Evolutionary conservation across 2,113 vertebrate genomes (phyloP), one percentile per base, ranked within the genome.

Genomic region (Labrus mixtus): DNA sequence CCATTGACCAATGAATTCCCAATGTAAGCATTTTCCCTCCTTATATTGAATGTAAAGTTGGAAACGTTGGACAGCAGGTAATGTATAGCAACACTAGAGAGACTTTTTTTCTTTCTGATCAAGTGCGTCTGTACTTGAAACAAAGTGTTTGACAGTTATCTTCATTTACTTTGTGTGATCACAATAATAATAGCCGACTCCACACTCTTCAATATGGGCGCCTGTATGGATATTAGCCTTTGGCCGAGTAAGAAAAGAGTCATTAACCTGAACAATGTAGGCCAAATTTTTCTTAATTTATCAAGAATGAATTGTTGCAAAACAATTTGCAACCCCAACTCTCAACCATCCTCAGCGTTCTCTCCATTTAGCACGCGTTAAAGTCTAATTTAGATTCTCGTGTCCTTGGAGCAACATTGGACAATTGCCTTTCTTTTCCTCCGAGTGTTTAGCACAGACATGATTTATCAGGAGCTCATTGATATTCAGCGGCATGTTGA

Each of bases 391-490:
- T 76, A 56, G 58, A 53, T 76, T 65, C 77, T 46, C 68, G 48
- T 82, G 83, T 87, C 87, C 82, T 89, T 89, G 85, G 60, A 81
- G 68, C 76, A 75, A 83, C 71, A 79, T 65, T 85, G 71, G 56
- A 71, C 48, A 68, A 87, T 79, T 88, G 75, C 69, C 73, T 84
- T 68, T 79, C 55, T 69, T 60, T 75, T 69, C 79, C 65, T 87
- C 50, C 2, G 76, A 78, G 78, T 78, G 66, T 80, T 89, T 60
- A 59, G 79, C 77, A 73, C 65, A 79, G 73, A 84, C 81, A 76
- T 78, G 82, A 91, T 89, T 92, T 87, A 86, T 92, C 87, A 85
- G 73, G 33, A 39, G 51, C 83, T 87, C 81, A 86, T 93, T 92
- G 84, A 90, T 78, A 93, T 92, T 92, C 91, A 82, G 79, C 82